Conservation (phyloP, 2,113 vertebrate genomes). For the Isurus oxyrinchus region DNA sequence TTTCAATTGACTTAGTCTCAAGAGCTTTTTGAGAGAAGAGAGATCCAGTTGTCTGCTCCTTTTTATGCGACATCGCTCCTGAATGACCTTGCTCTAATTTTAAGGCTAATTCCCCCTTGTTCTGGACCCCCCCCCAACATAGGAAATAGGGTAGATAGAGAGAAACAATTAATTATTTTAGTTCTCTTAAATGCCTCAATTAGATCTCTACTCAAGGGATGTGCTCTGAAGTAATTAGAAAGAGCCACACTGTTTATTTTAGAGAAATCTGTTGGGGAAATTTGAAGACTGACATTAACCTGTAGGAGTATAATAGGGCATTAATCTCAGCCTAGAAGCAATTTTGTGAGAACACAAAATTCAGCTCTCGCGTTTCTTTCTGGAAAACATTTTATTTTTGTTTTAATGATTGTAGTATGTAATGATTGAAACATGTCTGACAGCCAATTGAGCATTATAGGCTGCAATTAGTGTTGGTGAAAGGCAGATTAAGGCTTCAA, state of each 20-base stretch:
- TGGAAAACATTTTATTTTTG: not conserved
- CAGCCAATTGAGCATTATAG: not conserved
- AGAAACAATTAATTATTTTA: not conserved
- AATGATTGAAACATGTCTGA: not conserved
- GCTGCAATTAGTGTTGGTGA: not conserved
- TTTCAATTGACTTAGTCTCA: not conserved
- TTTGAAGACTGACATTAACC: not conserved
- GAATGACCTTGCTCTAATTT: not conserved
- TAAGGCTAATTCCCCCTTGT: not conserved
- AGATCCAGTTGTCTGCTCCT: not conserved
- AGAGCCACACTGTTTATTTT: not conserved
- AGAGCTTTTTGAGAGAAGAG: not conserved
- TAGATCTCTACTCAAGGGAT: not conserved
- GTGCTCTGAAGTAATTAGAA: not conserved
- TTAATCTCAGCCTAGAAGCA: not conserved
- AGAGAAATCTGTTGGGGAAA: not conserved
- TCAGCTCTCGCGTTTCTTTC: not conserved
- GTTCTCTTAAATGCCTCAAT: not conserved
- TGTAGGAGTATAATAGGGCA: not conserved
- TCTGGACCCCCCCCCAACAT: not conserved
- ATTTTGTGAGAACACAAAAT: not conserved
- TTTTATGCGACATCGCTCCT: not conserved
- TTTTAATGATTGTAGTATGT: not conserved
- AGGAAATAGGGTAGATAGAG: not conserved
- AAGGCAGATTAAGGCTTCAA: not conserved